These are phyloP conservation scores for Tilapia sparmanii DNA, from an alignment of 2,113 vertebrate species.

Conservation along the genomic window DNA sequence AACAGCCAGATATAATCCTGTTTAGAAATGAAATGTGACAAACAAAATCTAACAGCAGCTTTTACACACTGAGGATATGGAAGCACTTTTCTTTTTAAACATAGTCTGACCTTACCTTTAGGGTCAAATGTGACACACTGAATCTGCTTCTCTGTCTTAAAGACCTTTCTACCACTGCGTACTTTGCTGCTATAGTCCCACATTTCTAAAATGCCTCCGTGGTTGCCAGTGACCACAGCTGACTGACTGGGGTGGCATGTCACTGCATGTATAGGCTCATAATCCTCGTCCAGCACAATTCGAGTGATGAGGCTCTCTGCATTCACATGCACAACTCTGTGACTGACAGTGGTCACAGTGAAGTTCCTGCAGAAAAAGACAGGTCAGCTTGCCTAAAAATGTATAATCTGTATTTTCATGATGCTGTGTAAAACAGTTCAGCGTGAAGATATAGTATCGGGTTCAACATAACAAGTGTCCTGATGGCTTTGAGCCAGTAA, in stretches of 20 bases:
- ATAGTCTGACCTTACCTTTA: constrained; percentile 70
- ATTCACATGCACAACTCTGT: constrained; percentile 74
- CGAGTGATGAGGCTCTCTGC: constrained; percentile 52
- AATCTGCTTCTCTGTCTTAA: constrained; percentile 68
- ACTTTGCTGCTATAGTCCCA: constrained; percentile 77
- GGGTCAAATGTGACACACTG: constrained; percentile 81
- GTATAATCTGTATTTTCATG: not conserved
- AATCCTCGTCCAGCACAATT: constrained; percentile 73
- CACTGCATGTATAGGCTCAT: constrained; percentile 71
- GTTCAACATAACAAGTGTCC: not conserved
- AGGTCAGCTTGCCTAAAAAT: not conserved
- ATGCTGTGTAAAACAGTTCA: not conserved
- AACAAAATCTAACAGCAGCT: not conserved
- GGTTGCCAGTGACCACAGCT: constrained; percentile 74
- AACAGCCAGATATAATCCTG: constrained; percentile 80
- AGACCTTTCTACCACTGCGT: constrained; percentile 71
- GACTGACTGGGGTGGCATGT: constrained; percentile 81
- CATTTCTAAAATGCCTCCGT: constrained; percentile 78
- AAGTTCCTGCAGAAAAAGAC: constrained; percentile 78
- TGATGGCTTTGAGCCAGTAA: not conserved
- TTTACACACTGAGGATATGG: not conserved
- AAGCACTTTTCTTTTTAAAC: not conserved
- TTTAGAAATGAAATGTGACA: not conserved
- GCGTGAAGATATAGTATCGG: not conserved
- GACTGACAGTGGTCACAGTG: constrained; percentile 77